Evolutionary conservation across 2,888 invertebrate genomes (phyloP), one percentile per base, ranked within the genome.

Genomic region (Brachyptera risi): DNA sequence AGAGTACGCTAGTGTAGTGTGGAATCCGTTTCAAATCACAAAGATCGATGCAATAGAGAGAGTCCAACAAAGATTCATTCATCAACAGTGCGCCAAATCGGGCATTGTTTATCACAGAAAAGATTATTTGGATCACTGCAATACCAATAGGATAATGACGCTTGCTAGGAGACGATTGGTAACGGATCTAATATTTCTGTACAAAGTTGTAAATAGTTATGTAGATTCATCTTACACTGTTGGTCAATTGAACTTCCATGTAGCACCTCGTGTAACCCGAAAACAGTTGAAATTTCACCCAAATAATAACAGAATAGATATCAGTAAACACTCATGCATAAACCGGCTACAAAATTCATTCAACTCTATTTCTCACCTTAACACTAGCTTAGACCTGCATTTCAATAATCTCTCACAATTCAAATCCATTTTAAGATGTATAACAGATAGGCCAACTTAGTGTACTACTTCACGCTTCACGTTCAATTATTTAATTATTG

Each of bases 261-360:
- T 31, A 7, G 7, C 31, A 7, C 31, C 31, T 31, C 5, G 31
- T 7, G 31, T 31, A 31, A 31, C 31, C 31, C 5, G 31, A 11
- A 31, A 11, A 7, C 5, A 7, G 31, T 31, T 5, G 5, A 5
- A 7, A 7, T 31, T 19, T n/a, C 17, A 1, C 59, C 51, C 24
- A 5, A 49, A 17, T 62, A 62, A 38, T 47, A 51, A 38, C 19
- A 60, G 38, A 35, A 3, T 51, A 54, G 42, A 38, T 31, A 11
- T 31, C 7, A 7, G 5, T 31, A 31, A 31, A 31, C 11, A 31
- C 11, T 31, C 31, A 7, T 31, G 31, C 11, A 31, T 31, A 5
- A 31, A 31, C 11, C 5, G 31, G 31, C 5, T 31, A 7, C 31
- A 31, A 11, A n/a, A n/a, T n/a, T n/a, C n/a, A n/a, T n/a, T n/a